Evolutionary conservation across 2,797 vertebrate genomes (phyloP).

Genomic region (Alosa sapidissima): DNA sequence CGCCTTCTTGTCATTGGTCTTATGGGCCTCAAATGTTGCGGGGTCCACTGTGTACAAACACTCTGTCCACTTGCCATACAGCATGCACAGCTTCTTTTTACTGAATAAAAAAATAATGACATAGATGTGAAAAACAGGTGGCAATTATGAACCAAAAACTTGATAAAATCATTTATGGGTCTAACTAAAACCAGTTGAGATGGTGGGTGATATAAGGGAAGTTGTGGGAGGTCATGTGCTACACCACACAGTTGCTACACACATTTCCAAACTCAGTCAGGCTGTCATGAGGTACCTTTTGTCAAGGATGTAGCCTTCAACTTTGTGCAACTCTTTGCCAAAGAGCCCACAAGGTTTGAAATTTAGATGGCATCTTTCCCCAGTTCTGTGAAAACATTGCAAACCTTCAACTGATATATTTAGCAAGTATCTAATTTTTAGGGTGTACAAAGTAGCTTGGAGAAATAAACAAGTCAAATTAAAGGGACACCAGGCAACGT

Average conservation of each 20-base stretch:
- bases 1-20: constrained; percentile 89
- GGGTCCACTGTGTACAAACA: constrained; percentile 89
- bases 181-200: not conserved
- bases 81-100: constrained; percentile 92
- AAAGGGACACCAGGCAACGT: too few relatives aligned
- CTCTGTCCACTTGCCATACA: constrained; percentile 99
- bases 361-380: constrained; percentile 90
- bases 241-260: not conserved
- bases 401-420: not conserved
- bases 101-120: constrained; percentile 64
- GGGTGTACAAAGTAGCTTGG: not conserved
- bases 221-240: not conserved
- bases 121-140: not conserved
- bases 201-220: not conserved
- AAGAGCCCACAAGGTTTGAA: constrained; percentile 98
- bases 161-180: not conserved
- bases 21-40: constrained; percentile 83
- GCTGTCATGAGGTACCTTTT: constrained; percentile 81
- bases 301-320: constrained; percentile 97
- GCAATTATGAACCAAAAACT: not conserved
- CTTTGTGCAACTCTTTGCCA: constrained; percentile 97
- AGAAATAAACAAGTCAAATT: not conserved
- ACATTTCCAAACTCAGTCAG: not conserved
- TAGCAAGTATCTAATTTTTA: not conserved
- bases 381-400: constrained; percentile 41